Percentiles rank a stretch among this genome's conserved stretches.
Evolutionary conservation across 2,797 vertebrate genomes (phyloP).

Genomic region (Hafferia zeledoni): DNA sequence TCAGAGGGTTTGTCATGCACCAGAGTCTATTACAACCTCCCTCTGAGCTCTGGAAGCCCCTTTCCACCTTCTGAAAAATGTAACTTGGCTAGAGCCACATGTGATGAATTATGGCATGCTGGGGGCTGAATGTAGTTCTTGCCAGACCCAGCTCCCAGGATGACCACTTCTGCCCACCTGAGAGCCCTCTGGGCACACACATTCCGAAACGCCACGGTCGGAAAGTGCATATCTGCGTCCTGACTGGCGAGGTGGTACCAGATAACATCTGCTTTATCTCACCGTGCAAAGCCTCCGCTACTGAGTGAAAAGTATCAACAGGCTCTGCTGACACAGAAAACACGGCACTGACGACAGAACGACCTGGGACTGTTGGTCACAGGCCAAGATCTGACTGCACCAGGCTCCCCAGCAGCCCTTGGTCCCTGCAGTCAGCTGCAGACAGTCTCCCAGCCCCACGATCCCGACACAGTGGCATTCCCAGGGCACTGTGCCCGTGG

Average conservation of each 20-base stretch:
- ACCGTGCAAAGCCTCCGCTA: neutral
- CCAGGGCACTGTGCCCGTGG: accelerated
- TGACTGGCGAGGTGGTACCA: neutral
- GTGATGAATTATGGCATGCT: neutral
- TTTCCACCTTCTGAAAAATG: neutral
- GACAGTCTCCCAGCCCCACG: accelerated
- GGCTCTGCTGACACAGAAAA: neutral
- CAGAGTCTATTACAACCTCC: neutral
- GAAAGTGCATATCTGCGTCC: neutral
- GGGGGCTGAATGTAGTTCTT: neutral
- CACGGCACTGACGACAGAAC: accelerated
- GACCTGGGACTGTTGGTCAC: accelerated
- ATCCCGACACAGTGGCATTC: accelerated
- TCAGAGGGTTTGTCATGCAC: neutral
- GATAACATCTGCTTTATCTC: neutral
- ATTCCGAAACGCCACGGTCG: accelerated
- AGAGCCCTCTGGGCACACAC: neutral
- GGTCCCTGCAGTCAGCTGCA: neutral
- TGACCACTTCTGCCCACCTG: neutral
- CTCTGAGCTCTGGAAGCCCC: neutral
- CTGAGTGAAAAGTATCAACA: neutral
- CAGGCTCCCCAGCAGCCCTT: neutral
- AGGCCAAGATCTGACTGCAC: accelerated
- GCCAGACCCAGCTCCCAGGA: neutral
- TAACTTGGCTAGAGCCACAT: neutral